These are phyloP conservation scores for Dromococcyx pavoninus DNA, from an alignment of 2,797 vertebrate species.

Conservation along the genomic window DNA sequence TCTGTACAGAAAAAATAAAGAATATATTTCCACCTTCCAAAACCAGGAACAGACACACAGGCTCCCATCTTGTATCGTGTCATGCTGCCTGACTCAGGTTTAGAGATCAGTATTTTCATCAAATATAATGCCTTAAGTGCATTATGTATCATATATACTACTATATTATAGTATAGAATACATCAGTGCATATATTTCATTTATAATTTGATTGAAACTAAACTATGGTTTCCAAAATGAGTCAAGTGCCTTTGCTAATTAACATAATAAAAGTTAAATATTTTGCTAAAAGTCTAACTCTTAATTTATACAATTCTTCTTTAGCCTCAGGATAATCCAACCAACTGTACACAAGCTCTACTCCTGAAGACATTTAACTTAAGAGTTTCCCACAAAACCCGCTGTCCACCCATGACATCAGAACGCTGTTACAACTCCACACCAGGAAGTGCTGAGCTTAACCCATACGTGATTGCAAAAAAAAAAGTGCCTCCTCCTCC, in stretches of 20 bases:
- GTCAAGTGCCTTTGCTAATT: not conserved
- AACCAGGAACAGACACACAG: not conserved
- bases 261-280: not conserved
- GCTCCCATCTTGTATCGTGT: not conserved
- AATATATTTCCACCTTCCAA: not conserved
- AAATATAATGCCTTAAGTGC: not conserved
- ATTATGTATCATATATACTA: not conserved
- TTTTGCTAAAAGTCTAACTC: not conserved
- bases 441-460: not conserved
- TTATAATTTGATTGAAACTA: not conserved
- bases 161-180: no score
- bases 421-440: not conserved
- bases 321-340: not conserved
- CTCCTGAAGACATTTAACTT: not conserved
- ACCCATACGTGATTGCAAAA: not conserved
- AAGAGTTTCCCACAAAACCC: not conserved
- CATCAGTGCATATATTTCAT: not conserved
- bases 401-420: not conserved
- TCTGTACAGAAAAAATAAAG: not conserved
- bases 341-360: not conserved
- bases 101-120: slow-evolving; percentile 1
- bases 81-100: not conserved
- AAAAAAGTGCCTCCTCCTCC: not conserved
- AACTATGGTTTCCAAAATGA: not conserved
- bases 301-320: not conserved